A percentile compares a stretch with the other conserved stretches of the same genome.
Conservation (phyloP, 92 coral and sea anemone species). For the Heteractis magnifica region DNA sequence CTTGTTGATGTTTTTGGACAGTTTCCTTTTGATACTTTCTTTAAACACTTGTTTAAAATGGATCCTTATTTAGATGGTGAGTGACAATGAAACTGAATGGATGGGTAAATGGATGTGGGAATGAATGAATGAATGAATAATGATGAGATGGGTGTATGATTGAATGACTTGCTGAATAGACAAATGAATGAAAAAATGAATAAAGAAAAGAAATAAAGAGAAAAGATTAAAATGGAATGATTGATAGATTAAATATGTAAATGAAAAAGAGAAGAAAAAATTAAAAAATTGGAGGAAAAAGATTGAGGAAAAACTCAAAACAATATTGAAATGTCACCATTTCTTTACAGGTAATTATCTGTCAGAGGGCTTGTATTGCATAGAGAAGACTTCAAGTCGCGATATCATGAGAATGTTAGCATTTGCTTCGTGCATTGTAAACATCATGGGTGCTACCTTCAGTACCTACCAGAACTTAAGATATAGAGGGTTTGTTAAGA, state of each 20-base stretch:
- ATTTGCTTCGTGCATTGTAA: constrained; percentile 82
- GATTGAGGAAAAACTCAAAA: too few species aligned
- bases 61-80: constrained; percentile 68
- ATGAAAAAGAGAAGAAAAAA: too few species aligned
- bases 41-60: constrained; percentile 78
- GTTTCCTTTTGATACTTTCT: constrained; percentile 95
- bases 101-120: background rate
- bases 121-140: background rate
- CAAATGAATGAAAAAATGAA: too few species aligned
- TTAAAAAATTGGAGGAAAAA: too few species aligned
- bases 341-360: constrained; percentile 51
- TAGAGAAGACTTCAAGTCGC: constrained; percentile 70
- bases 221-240: too few species aligned
- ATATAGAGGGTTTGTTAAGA: constrained; percentile 92
- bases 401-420: constrained; percentile 93
- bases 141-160: too few species aligned
- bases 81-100: background rate
- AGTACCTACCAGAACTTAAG: constrained; percentile 76
- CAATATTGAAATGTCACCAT: background rate
- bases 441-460: constrained; percentile 86
- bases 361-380: constrained; percentile 57
- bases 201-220: too few species aligned
- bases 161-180: too few species aligned
- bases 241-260: too few species aligned
- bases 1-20: constrained; percentile 78